Evolutionary conservation across 2,113 vertebrate genomes (phyloP), one percentile per base, ranked within the genome.

Genomic region (Nothobranchius kuhntae): DNA sequence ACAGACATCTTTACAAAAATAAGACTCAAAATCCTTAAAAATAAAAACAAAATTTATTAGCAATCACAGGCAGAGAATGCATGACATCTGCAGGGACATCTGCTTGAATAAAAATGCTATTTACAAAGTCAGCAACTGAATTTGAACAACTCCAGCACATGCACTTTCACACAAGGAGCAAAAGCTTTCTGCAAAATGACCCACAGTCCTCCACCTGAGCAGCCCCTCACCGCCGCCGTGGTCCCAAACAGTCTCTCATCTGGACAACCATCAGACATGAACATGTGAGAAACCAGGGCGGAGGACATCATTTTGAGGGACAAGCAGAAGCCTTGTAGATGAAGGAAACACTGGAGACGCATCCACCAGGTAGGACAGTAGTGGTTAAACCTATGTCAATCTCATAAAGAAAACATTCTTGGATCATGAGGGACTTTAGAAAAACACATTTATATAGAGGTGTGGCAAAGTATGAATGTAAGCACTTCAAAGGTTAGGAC

Each of bases 11-110:
- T 4, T 6, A 62, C 64, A 9, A 17, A 51, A 40, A 36, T 12
- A 36, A 61, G 38, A 38, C 68, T 50, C 30, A n/a, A 61, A 68
- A 46, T 62, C 65, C 42, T 87, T 78, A 85, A 87, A 87, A 89
- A 88, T 77, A 89, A 92, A 90, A 88, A 83, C 66, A 66, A 75
- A 56, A 78, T 91, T 91, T 89, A 87, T 91, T 88, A 81, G 86
- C 87, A 81, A 89, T 90, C 86, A 91, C 84, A 73, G 70, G 66
- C 70, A 86, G 56, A 84, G 50, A 87, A 89, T 75, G 76, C 79
- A 85, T 83, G 65, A 87, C 77, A 88, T 85, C 78, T 83, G 87
- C 73, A 68, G 66, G 76, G 84, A 69, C 81, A 75, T 82, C 82
- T 71, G 58, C 72, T 66, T 71, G 77, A 91, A 91, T 87, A 89